phyloP scores from a whole-genome alignment of 2,113 vertebrate species.

The Cyprinodon brontotheroides region DNA sequence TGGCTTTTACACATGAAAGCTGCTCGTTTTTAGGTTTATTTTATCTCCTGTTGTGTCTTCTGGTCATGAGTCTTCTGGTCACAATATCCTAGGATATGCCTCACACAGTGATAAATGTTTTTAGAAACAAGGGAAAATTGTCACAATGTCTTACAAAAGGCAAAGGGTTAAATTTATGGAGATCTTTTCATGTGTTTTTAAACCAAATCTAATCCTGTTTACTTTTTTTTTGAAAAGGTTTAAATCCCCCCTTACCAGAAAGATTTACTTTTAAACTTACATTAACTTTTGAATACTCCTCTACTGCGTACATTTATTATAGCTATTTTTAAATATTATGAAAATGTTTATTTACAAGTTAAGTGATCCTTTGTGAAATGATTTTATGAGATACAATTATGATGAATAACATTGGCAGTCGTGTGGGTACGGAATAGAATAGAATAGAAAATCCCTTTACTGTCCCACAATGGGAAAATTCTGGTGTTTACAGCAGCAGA shows the following conservation, averaged over 20 bases:
- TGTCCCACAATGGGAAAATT: too few relatives aligned
- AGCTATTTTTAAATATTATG: too few relatives aligned
- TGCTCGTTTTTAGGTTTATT: not conserved
- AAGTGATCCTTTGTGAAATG: not conserved
- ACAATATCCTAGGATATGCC: conserved; percentile 14
- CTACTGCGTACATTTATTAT: too few relatives aligned
- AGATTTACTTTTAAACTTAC: too few relatives aligned
- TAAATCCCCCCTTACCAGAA: too few relatives aligned
- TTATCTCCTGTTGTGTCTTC: conserved; percentile 12
- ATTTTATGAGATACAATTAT: not conserved
- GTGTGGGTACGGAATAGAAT: too few relatives aligned
- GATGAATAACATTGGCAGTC: not conserved
- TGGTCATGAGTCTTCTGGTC: conserved; percentile 11
- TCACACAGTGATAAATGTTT: not conserved
- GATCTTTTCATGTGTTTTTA: not conserved
- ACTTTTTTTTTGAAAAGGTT: not conserved
- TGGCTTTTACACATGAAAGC: conserved; percentile 4
- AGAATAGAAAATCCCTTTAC: too few relatives aligned
- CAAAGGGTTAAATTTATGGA: not conserved
- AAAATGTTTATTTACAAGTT: not conserved
- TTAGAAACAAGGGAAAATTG: not conserved
- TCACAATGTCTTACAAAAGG: not conserved
- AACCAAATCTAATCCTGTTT: not conserved
- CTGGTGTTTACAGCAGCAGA: too few relatives aligned
- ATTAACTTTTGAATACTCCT: too few relatives aligned